A percentile compares a stretch with the other conserved stretches of the same genome.
Conservation (phyloP, 2,797 vertebrate species). For the Sebastes nivosus region DNA sequence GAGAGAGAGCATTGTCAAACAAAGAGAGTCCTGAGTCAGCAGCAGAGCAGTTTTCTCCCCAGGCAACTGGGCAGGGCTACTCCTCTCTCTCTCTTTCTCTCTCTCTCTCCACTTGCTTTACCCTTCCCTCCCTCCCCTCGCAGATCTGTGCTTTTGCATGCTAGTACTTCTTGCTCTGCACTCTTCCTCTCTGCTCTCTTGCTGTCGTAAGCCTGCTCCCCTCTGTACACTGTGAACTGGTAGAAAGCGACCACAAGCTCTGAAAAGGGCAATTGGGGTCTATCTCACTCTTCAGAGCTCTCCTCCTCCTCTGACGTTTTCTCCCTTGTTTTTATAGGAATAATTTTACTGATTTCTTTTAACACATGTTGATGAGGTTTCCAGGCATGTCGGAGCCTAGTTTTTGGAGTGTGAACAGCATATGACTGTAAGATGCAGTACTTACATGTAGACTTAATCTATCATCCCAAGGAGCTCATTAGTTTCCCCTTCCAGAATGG, state of each 20-base stretch:
- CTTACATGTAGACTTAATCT: slow-evolving; percentile 39
- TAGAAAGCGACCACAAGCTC: slow-evolving; percentile 41
- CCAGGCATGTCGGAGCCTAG: slow-evolving; percentile 17
- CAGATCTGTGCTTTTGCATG: slow-evolving; percentile 69
- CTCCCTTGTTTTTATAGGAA: slow-evolving; percentile 36
- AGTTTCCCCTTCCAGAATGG: slow-evolving; percentile 42
- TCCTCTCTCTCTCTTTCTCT: slow-evolving; percentile 45
- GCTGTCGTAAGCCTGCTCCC: slow-evolving; percentile 47
- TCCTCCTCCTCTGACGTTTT: slow-evolving; percentile 20
- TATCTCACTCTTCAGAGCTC: slow-evolving; percentile 33
- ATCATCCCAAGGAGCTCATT: slow-evolving; percentile 46
- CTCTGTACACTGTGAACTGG: slow-evolving; percentile 34
- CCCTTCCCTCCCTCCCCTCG: slow-evolving; percentile 37
- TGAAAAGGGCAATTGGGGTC: slow-evolving; percentile 46
- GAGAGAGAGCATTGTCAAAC: slow-evolving; percentile 80
- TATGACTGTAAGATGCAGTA: slow-evolving; percentile 15
- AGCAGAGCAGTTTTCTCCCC: slow-evolving; percentile 82
- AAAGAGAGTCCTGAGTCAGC: slow-evolving; percentile 91
- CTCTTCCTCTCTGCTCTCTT: slow-evolving; percentile 55
- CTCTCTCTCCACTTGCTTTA: slow-evolving; percentile 37
- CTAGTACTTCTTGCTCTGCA: slow-evolving; percentile 71
- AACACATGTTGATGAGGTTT: slow-evolving; percentile 38
- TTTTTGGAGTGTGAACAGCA: not conserved
- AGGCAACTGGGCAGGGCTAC: slow-evolving; percentile 83
- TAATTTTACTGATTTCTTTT: slow-evolving; percentile 37